A percentile compares a stretch with the other conserved stretches of the same genome.
These are phyloP conservation scores for Microcebus jonahi DNA, from an alignment of 2,113 vertebrate genomes.

Conservation along the genomic window DNA sequence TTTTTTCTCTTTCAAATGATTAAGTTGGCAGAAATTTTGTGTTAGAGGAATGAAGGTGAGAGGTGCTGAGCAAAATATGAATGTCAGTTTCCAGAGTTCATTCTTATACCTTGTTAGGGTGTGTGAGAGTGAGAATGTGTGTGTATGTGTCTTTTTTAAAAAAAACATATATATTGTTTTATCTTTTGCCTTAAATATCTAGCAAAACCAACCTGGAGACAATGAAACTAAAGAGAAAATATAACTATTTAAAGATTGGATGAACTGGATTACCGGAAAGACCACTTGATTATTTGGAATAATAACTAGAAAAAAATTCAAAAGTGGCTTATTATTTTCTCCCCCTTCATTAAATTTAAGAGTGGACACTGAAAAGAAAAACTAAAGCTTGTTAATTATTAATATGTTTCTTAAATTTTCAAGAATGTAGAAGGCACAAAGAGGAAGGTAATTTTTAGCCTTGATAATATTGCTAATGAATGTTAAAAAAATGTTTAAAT, in stretches of 20 bases:
- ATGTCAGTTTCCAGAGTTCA: background rate
- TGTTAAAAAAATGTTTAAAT: background rate
- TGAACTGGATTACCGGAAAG: background rate
- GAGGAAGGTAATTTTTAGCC: background rate
- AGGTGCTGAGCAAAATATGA: background rate
- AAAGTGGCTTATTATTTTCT: background rate
- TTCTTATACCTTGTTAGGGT: background rate
- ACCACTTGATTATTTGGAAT: slow-evolving; percentile 21
- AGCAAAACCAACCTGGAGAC: background rate
- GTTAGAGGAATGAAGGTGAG: background rate
- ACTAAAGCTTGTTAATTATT: background rate
- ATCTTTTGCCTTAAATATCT: background rate
- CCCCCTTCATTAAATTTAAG: background rate
- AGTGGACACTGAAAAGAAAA: background rate
- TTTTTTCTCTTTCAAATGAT: background rate
- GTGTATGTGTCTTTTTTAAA: background rate
- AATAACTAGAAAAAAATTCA: background rate
- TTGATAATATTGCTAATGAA: background rate
- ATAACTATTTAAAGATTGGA: background rate
- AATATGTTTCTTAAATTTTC: slow-evolving; percentile 15
- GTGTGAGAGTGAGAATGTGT: background rate
- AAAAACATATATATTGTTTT: background rate
- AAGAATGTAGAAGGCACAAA: background rate
- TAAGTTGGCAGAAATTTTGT: slow-evolving; percentile 19
- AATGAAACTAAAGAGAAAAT: background rate